phyloP scores from a whole-genome alignment of 2,797 vertebrate species.

The Myripristis jacobus region DNA sequence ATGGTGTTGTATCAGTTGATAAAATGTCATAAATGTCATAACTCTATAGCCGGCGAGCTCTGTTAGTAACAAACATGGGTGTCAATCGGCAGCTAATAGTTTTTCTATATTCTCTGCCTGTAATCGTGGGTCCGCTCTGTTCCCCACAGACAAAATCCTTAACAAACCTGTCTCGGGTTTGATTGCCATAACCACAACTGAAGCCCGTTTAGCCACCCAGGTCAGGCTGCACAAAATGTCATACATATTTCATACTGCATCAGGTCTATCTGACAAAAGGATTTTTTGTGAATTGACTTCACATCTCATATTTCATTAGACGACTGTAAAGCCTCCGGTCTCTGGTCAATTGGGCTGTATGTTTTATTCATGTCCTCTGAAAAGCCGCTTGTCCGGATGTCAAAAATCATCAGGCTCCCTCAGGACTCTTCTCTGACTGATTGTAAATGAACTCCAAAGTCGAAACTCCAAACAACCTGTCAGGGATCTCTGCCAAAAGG shows the following conservation, averaged over 20 bases:
- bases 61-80: not conserved
- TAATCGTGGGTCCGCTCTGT: slow-evolving; percentile 64
- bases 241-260: slow-evolving; percentile 81
- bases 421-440: slow-evolving; percentile 72
- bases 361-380: slow-evolving; percentile 84
- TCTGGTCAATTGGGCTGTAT: slow-evolving; percentile 73
- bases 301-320: slow-evolving; percentile 79
- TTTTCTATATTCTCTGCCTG: slow-evolving; percentile 33
- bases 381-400: slow-evolving; percentile 81
- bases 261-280: slow-evolving; percentile 72
- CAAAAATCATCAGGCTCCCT: slow-evolving; percentile 76
- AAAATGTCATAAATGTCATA: slow-evolving; percentile 25
- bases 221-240: slow-evolving; percentile 70
- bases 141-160: slow-evolving; percentile 45
- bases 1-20: slow-evolving; percentile 52
- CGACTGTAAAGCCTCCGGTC: slow-evolving; percentile 61
- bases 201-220: slow-evolving; percentile 65
- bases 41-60: not conserved
- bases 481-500: slow-evolving; percentile 61
- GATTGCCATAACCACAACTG: slow-evolving; percentile 69
- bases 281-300: slow-evolving; percentile 69
- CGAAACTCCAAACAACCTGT: slow-evolving; percentile 77
- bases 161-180: slow-evolving; percentile 71
- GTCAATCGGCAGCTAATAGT: not conserved
- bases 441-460: slow-evolving; percentile 80